A percentile compares a stretch with the other conserved stretches of the same genome.
Conservation (phyloP, 1,140 invertebrate genomes). For the Trichonephila clavipes region DNA sequence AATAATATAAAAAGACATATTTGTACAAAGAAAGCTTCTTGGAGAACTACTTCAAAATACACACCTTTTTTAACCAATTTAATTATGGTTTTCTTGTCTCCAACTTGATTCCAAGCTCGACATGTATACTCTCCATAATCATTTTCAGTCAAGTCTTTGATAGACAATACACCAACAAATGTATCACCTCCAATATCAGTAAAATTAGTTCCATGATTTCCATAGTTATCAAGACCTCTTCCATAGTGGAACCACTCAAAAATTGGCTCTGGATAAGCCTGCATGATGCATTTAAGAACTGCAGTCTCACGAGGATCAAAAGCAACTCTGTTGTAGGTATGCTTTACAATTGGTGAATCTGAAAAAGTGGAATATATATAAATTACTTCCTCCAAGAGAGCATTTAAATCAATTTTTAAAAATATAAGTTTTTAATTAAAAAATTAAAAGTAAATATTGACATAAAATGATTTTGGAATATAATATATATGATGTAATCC, state of each 20-base stretch:
- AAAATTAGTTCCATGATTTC: constrained; percentile 88
- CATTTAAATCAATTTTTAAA: no score
- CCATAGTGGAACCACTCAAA: constrained; percentile 93
- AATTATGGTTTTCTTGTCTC: constrained; percentile 86
- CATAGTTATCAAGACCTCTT: constrained; percentile 82
- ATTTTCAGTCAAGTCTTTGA: constrained; percentile 87
- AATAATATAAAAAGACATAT: no score
- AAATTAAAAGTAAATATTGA: no score
- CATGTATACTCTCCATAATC: constrained; percentile 96
- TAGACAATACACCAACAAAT: constrained; percentile 89
- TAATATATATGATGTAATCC: no score
- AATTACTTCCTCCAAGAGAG: no score
- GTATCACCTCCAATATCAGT: constrained; percentile 90
- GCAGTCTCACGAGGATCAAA: constrained; percentile 91
- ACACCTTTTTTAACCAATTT: constrained; percentile 82
- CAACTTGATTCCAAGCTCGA: constrained; percentile 88
- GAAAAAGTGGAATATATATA: background rate
- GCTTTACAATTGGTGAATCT: constrained; percentile 90
- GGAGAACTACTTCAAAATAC: background rate
- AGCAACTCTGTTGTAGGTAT: constrained; percentile 93
- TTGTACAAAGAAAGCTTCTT: no score
- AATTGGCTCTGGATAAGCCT: constrained; percentile 94
- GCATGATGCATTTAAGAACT: constrained; percentile 91
- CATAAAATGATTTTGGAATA: no score
- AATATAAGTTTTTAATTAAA: no score